Evolutionary conservation across 2,797 vertebrate species (phyloP).

Genomic region (Enteromius radiatus): DNA sequence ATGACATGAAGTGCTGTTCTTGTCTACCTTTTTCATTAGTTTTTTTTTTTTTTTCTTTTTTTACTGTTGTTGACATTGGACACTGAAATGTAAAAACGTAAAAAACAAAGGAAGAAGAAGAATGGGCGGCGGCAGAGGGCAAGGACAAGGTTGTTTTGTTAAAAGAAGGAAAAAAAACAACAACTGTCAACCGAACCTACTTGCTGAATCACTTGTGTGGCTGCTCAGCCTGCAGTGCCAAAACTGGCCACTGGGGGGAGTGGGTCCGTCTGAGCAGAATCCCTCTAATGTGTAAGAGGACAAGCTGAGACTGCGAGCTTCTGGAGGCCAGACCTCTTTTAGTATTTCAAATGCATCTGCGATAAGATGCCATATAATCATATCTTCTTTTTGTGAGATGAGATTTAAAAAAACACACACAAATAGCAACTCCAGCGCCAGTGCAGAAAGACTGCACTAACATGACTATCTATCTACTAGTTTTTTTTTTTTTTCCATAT

Average conservation of each 20-base stretch:
- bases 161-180: conserved; percentile 36
- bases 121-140: conserved; percentile 61
- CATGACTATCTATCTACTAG: conserved; percentile 48
- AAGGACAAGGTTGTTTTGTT: conserved; percentile 66
- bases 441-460: conserved; percentile 58
- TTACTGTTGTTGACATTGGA: conserved; percentile 73
- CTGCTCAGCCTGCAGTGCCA: conserved; percentile 85
- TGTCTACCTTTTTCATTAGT: conserved; percentile 26
- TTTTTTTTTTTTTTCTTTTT: conserved; percentile 25
- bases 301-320: conserved; percentile 61
- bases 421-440: conserved; percentile 68
- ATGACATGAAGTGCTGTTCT: conserved; percentile 94
- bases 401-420: conserved; percentile 34
- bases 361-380: conserved; percentile 70
- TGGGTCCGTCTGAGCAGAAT: conserved; percentile 57
- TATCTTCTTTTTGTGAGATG: conserved; percentile 66
- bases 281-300: conserved; percentile 56
- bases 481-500: conserved; percentile 65
- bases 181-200: conserved; percentile 66
- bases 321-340: conserved; percentile 65
- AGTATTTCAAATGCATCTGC: conserved; percentile 73
- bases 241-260: conserved; percentile 71
- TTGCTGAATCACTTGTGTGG: conserved; percentile 73
- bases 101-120: conserved; percentile 50
- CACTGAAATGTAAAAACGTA: conserved; percentile 67